Base-by-base conservation (phyloP, 1,140 invertebrate genomes). In the Pseudobourletiella spinata region DNA sequence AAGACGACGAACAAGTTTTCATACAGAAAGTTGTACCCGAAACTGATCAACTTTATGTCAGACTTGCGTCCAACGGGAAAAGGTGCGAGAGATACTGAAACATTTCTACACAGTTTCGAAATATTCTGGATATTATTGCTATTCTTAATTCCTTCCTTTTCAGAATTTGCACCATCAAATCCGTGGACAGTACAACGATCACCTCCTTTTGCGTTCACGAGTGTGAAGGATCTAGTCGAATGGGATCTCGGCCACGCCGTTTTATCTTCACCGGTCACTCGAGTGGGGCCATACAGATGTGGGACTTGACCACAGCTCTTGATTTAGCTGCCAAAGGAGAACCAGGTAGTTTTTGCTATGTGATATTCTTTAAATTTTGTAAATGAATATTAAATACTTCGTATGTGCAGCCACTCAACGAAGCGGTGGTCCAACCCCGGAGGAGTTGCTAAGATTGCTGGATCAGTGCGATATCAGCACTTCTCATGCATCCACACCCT, bases 21-120 rank as follows among this genome's bases (percentile, higher is more conserved):
- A 86, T 99, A 29, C 95, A 99, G 75, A 95, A 96, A 80, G 89
- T 98, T 39, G 90, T 97, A 16, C 92, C 94, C 2, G 92, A 98
- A 74, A 95, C 92, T 3, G 91, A 96, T 77, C 89, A 92, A 63
- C 74, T 98, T 0, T 97, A 94, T 76, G 90, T 99, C 8, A 78
- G 95, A 57, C 76, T 95, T 16, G 94, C 95, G 15, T 96, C 94
- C 1, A 96, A 93, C 77, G 95, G 95, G 0, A 91, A 91, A 78
- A 83, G 88, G 86, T 87, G 76, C 71, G 32, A 11, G 8, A 39
- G n/a, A n/a, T n/a, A 42, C 35, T 42, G 35, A 42, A 14, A 42
- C 35, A 42, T 42, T 42, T 42, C 11, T 14, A 42, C 11, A 42
- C 18, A 14, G 14, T 42, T 14, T 18, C 35, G 18, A 32, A 16